These are phyloP conservation scores for Euplagia quadripunctaria DNA, from an alignment of 2,888 invertebrate species.

Conservation along the genomic window DNA sequence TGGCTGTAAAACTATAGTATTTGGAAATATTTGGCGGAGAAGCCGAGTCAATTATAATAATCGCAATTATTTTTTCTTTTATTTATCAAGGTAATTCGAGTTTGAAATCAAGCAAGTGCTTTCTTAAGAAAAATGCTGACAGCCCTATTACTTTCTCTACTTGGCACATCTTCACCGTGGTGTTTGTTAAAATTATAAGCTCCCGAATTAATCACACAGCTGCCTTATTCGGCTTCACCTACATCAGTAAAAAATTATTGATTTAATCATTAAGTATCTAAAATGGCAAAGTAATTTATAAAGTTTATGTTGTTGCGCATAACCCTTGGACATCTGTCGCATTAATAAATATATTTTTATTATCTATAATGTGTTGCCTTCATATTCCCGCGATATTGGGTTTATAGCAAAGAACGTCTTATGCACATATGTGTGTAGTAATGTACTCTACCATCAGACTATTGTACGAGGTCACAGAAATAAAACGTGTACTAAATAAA, in stretches of 20 bases:
- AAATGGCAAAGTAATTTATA: slow-evolving; percentile 19
- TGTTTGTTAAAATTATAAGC: slow-evolving; percentile 33
- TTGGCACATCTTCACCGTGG: slow-evolving; percentile 28
- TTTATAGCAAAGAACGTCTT: background rate
- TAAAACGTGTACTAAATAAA: slow-evolving; percentile 28
- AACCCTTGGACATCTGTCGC: slow-evolving; percentile 10
- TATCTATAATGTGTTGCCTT: slow-evolving; percentile 7
- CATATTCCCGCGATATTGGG: slow-evolving; percentile 8
- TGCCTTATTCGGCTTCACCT: slow-evolving; percentile 26
- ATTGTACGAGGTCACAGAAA: slow-evolving; percentile 15
- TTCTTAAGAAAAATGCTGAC: background rate
- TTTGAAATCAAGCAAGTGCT: background rate
- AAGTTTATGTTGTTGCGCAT: slow-evolving; percentile 5
- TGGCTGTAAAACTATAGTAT: background rate
- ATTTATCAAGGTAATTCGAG: background rate
- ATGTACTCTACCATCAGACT: background rate
- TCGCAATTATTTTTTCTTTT: background rate
- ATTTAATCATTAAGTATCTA: slow-evolving; percentile 22
- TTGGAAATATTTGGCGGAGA: background rate
- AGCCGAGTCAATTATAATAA: background rate
- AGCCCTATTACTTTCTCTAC: slow-evolving; percentile 13
- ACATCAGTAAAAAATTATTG: slow-evolving; percentile 33
- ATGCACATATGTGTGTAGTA: slow-evolving; percentile 1
- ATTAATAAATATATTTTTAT: slow-evolving; percentile 18
- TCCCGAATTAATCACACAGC: slow-evolving; percentile 31